These are phyloP conservation scores for Lycaon pictus DNA, from an alignment of 2,113 vertebrate species.

Conservation along the genomic window DNA sequence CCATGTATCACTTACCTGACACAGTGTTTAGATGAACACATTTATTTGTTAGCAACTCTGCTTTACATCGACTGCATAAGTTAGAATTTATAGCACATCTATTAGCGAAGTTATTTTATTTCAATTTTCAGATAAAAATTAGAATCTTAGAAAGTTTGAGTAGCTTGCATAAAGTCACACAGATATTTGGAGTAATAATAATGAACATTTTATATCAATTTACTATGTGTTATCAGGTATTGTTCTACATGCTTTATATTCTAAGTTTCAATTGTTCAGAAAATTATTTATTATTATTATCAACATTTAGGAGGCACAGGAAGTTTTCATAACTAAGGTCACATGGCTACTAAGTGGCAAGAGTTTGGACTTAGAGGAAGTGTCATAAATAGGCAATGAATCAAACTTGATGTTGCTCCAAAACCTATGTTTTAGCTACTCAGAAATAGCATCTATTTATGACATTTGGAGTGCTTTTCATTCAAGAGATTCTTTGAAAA, in stretches of 20 bases:
- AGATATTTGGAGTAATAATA: background rate
- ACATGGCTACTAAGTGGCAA: background rate
- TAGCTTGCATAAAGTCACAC: background rate
- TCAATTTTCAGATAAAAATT: constrained; percentile 29
- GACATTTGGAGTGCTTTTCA: background rate
- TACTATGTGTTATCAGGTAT: background rate
- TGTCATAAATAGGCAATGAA: background rate
- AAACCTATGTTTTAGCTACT: background rate
- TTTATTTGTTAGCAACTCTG: background rate
- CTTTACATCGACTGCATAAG: background rate
- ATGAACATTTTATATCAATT: background rate
- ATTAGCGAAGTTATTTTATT: background rate
- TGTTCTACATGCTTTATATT: background rate
- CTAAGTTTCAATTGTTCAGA: background rate
- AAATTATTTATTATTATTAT: constrained; percentile 20
- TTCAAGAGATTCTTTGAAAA: background rate
- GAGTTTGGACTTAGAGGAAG: background rate
- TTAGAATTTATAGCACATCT: background rate
- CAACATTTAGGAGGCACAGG: background rate
- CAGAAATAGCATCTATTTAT: constrained; percentile 38
- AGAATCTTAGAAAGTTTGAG: background rate
- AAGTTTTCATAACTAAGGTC: background rate
- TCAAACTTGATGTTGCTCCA: background rate
- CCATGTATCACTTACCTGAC: no score
- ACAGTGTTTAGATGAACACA: background rate